Conservation (phyloP, 2,113 vertebrate species). For the Synchiropus splendidus region DNA sequence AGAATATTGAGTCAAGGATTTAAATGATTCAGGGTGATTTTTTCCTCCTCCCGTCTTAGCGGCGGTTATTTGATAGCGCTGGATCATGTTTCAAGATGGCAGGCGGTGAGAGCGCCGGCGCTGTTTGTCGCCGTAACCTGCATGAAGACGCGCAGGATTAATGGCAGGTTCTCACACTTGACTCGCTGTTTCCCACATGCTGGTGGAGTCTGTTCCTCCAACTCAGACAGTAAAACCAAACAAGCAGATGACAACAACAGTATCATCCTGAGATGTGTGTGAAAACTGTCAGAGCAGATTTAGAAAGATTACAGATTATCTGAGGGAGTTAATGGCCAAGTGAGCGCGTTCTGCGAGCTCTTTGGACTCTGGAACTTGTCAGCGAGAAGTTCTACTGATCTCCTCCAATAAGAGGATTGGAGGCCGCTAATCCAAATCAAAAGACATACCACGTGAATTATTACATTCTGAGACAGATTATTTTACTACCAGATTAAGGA, state of each 20-base stretch:
- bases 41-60: constrained; percentile 41
- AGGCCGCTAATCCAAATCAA: constrained; percentile 72
- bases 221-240: background rate
- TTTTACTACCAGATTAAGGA: constrained; percentile 60
- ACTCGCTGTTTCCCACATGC: too few species aligned
- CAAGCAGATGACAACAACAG: too few species aligned
- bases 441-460: constrained; percentile 80
- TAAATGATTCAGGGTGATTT: constrained; percentile 67
- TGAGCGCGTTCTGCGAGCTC: constrained; percentile 20
- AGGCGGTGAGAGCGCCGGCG: too few species aligned
- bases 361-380: constrained; percentile 60
- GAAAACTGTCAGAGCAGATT: constrained; percentile 42
- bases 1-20: constrained; percentile 71
- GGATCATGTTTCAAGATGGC: constrained; percentile 63
- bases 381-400: constrained; percentile 66
- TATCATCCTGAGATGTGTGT: constrained; percentile 33
- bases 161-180: too few species aligned
- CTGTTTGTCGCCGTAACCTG: too few species aligned
- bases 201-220: background rate
- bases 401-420: constrained; percentile 71
- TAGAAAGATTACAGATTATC: constrained; percentile 49
- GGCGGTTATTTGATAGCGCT: constrained; percentile 66
- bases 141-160: too few species aligned
- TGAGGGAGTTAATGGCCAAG: constrained; percentile 40
- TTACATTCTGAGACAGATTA: constrained; percentile 78